phyloP scores from a whole-genome alignment of 1,140 invertebrate genomes.

The Yoshiicerus persimilis region DNA sequence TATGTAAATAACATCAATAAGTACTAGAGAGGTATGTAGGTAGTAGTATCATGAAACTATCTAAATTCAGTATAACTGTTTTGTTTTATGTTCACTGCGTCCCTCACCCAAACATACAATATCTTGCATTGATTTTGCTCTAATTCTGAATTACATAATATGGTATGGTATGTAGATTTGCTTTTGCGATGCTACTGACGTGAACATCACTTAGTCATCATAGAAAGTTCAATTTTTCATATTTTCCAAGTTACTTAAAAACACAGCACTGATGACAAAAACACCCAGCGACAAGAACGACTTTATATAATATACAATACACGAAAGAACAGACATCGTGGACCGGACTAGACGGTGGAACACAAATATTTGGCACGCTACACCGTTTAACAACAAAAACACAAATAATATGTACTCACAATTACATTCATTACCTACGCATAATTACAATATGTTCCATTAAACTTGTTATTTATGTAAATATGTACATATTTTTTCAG shows the following conservation, averaged over 20 bases:
- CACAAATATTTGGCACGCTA: slow-evolving; percentile 32
- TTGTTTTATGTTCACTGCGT: not conserved
- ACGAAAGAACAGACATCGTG: slow-evolving; percentile 12
- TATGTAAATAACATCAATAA: slow-evolving; percentile 6
- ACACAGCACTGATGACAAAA: not conserved
- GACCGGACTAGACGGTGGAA: slow-evolving; percentile 26
- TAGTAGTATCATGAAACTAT: not conserved
- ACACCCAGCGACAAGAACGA: not conserved
- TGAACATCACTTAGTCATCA: not conserved
- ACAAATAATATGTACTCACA: not conserved
- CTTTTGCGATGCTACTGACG: not conserved
- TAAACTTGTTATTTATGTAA: not conserved
- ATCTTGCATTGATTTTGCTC: slow-evolving; percentile 1
- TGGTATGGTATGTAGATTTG: not conserved
- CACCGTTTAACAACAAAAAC: slow-evolving; percentile 2
- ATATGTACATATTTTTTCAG: not conserved
- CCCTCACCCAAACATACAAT: not conserved
- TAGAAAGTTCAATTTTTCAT: not conserved
- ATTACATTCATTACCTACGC: not conserved
- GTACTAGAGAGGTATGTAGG: not conserved
- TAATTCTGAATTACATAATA: not conserved
- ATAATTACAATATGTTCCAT: not conserved
- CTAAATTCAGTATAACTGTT: not conserved
- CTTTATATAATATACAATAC: not conserved
- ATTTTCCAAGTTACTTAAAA: not conserved